Conservation (phyloP, 2,113 vertebrate species). For the Notothenia rossii region DNA sequence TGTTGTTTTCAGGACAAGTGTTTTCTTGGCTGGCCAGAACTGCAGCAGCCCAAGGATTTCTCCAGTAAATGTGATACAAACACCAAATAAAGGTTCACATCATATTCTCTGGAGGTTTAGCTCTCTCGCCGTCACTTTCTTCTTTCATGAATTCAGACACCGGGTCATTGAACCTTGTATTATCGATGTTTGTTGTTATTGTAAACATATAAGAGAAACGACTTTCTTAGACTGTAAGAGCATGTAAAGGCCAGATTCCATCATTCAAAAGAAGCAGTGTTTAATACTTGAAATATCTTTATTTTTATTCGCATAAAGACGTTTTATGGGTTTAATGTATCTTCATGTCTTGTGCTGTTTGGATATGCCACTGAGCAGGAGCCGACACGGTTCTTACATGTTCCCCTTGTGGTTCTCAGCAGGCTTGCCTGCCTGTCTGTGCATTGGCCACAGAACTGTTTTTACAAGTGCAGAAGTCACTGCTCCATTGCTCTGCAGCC, state of each 20-base stretch:
- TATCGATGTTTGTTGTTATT: slow-evolving; percentile 33
- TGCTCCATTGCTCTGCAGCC: slow-evolving; percentile 83
- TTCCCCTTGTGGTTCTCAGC: slow-evolving; percentile 67
- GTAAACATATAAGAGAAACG: slow-evolving; percentile 24
- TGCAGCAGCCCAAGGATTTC: slow-evolving; percentile 43
- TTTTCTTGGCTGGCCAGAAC: slow-evolving; percentile 31
- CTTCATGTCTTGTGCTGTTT: slow-evolving; percentile 30
- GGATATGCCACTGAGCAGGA: slow-evolving; percentile 34
- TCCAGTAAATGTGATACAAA: slow-evolving; percentile 55
- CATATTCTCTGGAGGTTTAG: slow-evolving; percentile 8
- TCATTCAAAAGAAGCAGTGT: slow-evolving; percentile 29
- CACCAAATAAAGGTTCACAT: slow-evolving; percentile 39
- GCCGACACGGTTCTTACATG: slow-evolving; percentile 43
- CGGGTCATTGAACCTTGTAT: slow-evolving; percentile 35
- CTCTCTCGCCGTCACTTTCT: slow-evolving; percentile 24
- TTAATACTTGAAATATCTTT: slow-evolving; percentile 23
- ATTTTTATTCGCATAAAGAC: slow-evolving; percentile 28
- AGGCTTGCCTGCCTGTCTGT: slow-evolving; percentile 67
- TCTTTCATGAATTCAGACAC: slow-evolving; percentile 33
- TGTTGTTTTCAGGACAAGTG: slow-evolving; percentile 37
- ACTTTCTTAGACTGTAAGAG: no score
- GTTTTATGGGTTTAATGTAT: slow-evolving; percentile 19
- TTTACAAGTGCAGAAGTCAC: slow-evolving; percentile 82
- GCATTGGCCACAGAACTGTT: slow-evolving; percentile 78
- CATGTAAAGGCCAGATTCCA: slow-evolving; percentile 18